phyloP scores from a whole-genome alignment of 2,797 vertebrate genomes.

The Hippopotamyrus pictus region DNA sequence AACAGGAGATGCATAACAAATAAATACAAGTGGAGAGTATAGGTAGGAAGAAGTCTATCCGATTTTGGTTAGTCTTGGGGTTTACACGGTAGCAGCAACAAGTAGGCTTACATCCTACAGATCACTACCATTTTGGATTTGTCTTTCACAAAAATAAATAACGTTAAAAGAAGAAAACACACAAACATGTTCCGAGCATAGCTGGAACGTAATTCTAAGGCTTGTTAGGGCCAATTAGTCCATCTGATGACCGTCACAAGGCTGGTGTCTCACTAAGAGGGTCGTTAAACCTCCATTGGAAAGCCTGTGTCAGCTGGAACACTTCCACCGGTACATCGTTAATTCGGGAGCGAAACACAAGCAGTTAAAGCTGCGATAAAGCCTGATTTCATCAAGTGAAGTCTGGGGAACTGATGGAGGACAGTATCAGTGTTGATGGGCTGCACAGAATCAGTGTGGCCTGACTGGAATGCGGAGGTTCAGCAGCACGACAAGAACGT shows the following conservation, averaged over 20 bases:
- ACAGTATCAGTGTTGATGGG: conserved; percentile 35
- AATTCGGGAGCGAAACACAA: neutral
- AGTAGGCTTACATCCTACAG: neutral
- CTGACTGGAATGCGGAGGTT: conserved; percentile 41
- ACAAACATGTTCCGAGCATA: neutral
- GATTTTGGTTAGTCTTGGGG: neutral
- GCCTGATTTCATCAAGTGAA: neutral
- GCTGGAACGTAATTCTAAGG: neutral
- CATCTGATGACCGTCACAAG: neutral
- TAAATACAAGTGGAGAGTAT: neutral
- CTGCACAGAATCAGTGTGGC: conserved; percentile 10
- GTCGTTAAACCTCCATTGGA: neutral
- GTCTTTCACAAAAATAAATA: conserved; percentile 1
- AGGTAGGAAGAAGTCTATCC: neutral
- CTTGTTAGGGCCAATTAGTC: neutral
- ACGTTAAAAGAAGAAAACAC: neutral
- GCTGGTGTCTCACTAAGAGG: neutral
- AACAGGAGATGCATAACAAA: neutral
- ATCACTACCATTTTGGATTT: neutral
- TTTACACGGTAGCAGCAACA: conserved; percentile 7
- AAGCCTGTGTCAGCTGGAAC: conserved; percentile 3
- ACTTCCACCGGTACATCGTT: neutral
- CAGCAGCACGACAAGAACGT: conserved; percentile 47
- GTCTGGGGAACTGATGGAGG: neutral
- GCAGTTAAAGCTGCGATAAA: neutral